Evolutionary conservation across 2,113 vertebrate genomes (phyloP).

Genomic region (Emydura subglobosa): DNA sequence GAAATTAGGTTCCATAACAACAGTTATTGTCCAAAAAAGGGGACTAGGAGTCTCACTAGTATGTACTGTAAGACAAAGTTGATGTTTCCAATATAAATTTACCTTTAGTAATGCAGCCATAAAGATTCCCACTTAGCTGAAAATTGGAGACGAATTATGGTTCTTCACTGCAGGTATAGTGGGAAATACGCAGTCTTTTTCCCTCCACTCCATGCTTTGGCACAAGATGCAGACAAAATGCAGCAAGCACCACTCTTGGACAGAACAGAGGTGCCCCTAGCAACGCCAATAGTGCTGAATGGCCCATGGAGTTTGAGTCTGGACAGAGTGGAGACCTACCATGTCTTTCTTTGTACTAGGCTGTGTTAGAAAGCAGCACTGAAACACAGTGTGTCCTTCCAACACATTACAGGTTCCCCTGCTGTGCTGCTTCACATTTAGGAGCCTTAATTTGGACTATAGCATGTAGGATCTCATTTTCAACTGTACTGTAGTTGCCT

Average conservation of each 20-base stretch:
- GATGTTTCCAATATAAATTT: background rate
- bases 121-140: background rate
- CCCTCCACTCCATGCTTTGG: background rate
- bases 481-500: background rate
- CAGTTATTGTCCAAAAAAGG: background rate
- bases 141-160: background rate
- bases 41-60: accelerated
- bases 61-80: accelerated
- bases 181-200: background rate
- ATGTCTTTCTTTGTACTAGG: background rate
- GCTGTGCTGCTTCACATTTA: background rate
- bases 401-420: background rate
- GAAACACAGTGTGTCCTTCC: background rate
- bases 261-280: background rate
- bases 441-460: background rate
- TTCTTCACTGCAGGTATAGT: background rate
- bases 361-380: background rate
- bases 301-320: background rate
- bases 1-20: background rate
- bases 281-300: background rate
- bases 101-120: background rate
- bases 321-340: background rate
- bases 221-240: background rate
- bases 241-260: background rate
- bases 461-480: background rate